Evolutionary conservation across 1,140 invertebrate species (phyloP).

Genomic region (Colletes latitarsis): DNA sequence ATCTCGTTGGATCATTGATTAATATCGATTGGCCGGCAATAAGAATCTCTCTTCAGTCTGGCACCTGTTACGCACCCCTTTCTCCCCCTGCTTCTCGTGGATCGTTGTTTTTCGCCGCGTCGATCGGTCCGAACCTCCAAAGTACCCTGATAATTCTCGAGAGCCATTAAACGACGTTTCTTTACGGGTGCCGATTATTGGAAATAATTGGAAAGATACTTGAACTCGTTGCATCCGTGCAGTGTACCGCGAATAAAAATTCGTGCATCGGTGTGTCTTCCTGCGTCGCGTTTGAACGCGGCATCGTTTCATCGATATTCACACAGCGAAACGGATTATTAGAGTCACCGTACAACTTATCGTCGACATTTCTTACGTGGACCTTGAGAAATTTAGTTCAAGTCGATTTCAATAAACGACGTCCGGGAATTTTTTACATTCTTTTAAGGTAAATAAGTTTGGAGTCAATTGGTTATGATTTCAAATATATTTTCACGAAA

Average conservation of each 20-base stretch:
- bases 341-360: too few relatives aligned
- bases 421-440: too few relatives aligned
- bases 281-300: too few relatives aligned
- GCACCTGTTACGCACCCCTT: slow-evolving; percentile 59
- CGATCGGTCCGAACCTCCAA: background rate
- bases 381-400: too few relatives aligned
- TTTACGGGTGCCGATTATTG: slow-evolving; percentile 4
- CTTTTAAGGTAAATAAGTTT: too few relatives aligned
- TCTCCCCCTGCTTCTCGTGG: background rate
- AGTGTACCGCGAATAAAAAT: background rate
- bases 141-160: slow-evolving; percentile 11
- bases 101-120: slow-evolving; percentile 16
- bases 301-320: too few relatives aligned
- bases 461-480: too few relatives aligned
- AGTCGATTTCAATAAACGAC: too few relatives aligned
- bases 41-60: slow-evolving; percentile 49
- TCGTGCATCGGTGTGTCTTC: background rate
- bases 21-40: slow-evolving; percentile 59
- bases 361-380: too few relatives aligned
- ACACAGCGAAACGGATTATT: too few relatives aligned
- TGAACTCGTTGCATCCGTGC: too few relatives aligned
- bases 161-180: background rate
- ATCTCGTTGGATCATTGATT: slow-evolving; percentile 62
- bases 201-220: slow-evolving; percentile 8
- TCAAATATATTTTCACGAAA: too few relatives aligned